A percentile compares a stretch with the other conserved stretches of the same genome.
These are phyloP conservation scores for Axis porcinus DNA, from an alignment of 2,113 vertebrate species.

Conservation along the genomic window DNA sequence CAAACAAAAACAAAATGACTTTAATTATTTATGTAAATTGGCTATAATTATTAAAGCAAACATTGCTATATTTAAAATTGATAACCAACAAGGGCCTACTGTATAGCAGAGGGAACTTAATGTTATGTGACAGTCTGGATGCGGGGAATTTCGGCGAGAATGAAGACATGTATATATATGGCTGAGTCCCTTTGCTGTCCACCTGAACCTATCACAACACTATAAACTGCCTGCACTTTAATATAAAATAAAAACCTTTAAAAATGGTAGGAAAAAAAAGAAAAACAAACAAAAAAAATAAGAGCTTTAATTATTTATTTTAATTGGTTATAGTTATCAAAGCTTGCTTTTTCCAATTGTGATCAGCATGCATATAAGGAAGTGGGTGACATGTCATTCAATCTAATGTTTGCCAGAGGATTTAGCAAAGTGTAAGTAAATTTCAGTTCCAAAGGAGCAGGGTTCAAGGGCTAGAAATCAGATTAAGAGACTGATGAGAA, in stretches of 20 bases:
- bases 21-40: background rate
- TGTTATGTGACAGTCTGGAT: background rate
- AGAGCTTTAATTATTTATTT: background rate
- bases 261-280: background rate
- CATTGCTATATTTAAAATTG: background rate
- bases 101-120: background rate
- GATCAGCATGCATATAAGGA: background rate
- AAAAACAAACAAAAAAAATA: background rate
- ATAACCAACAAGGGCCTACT: background rate
- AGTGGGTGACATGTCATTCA: background rate
- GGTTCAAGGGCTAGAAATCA: background rate
- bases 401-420: background rate
- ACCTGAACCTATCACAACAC: background rate
- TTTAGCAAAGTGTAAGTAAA: background rate
- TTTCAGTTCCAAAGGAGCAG: background rate
- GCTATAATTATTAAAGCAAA: background rate
- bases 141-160: background rate
- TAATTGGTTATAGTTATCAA: background rate
- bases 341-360: background rate
- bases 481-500: background rate
- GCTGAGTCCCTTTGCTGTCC: background rate
- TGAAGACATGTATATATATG: background rate
- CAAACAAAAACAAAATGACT: background rate
- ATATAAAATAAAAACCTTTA: background rate
- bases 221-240: background rate